Evolutionary conservation across 2,797 vertebrate genomes (phyloP).

Genomic region (Enteromius mattozi): DNA sequence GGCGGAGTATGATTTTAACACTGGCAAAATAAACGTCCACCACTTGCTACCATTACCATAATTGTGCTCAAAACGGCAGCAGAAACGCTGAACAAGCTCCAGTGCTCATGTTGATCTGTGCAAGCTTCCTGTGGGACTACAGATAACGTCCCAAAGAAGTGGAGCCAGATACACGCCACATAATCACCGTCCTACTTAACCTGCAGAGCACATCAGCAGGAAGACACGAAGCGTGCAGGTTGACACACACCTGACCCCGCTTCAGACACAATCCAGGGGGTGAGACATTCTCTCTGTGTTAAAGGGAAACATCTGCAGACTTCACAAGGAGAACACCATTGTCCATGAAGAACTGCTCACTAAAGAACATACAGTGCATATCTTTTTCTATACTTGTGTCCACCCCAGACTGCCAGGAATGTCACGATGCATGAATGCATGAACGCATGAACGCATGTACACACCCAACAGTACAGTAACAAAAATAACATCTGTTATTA

Average conservation of each 20-base stretch:
- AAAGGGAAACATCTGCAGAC: conserved; percentile 40
- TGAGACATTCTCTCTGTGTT: neutral
- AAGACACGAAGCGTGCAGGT: neutral
- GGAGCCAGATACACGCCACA: conserved; percentile 3
- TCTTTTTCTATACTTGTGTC: neutral
- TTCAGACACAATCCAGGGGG: conserved; percentile 7
- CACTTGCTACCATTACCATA: neutral
- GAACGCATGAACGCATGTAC: neutral
- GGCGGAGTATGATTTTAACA: neutral
- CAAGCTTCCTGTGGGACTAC: conserved; percentile 23
- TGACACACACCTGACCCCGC: neutral
- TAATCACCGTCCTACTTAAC: conserved; percentile 14
- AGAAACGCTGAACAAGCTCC: conserved; percentile 1
- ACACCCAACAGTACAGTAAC: neutral
- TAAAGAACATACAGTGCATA: neutral
- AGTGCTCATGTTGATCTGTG: neutral
- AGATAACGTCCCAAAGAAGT: conserved; percentile 11
- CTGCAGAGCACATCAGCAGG: conserved; percentile 17
- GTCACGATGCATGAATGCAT: neutral
- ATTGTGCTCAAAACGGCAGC: neutral
- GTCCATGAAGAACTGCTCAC: neutral
- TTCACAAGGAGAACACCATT: conserved; percentile 19
- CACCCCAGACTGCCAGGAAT: neutral
- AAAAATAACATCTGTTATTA: neutral
- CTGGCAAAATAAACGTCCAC: neutral